Conservation (phyloP, 2,113 vertebrate genomes). For the Opisthocomus hoazin region DNA sequence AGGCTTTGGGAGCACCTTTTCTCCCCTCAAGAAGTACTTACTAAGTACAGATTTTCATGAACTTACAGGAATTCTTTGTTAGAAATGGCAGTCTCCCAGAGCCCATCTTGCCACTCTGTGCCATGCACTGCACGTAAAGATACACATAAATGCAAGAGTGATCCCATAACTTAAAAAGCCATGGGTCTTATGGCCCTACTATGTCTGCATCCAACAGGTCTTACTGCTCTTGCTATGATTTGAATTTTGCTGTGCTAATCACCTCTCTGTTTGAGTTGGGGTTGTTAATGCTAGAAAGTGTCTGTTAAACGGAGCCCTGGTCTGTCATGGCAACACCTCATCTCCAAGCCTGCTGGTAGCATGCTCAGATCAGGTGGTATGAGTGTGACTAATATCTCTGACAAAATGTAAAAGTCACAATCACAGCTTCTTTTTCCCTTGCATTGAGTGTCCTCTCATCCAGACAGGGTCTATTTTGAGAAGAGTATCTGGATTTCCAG, state of each 20-base stretch:
- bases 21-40: not conserved
- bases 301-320: not conserved
- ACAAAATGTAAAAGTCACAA: not conserved
- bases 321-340: not conserved
- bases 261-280: not conserved
- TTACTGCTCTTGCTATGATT: not conserved
- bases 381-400: not conserved
- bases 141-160: not conserved
- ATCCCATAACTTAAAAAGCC: not conserved
- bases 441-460: not conserved
- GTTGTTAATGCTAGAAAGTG: not conserved
- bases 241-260: not conserved
- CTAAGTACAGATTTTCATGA: not conserved
- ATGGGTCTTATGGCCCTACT: accelerated
- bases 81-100: not conserved
- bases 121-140: not conserved
- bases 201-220: not conserved
- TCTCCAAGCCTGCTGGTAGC: not conserved
- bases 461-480: not conserved
- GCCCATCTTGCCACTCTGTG: not conserved
- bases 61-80: not conserved
- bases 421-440: not conserved
- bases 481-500: not conserved
- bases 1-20: not conserved
- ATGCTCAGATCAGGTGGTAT: not conserved